These are phyloP conservation scores for Eurois occulta DNA, from an alignment of 2,888 invertebrate genomes.

Conservation along the genomic window DNA sequence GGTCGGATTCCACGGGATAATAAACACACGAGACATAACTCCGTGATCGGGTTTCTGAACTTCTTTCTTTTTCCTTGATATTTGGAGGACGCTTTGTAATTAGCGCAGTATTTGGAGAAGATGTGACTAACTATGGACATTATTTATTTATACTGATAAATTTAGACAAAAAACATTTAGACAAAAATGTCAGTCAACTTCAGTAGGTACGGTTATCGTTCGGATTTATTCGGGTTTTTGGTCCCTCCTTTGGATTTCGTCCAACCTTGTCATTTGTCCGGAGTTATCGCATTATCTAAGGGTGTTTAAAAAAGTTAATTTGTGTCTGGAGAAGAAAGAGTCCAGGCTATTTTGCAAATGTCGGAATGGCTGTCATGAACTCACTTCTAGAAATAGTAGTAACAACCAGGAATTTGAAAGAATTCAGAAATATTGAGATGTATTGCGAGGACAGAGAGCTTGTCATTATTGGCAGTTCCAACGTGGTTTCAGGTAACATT, in stretches of 20 bases:
- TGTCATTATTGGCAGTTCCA: no score
- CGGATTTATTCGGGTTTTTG: background rate
- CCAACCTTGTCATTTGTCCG: background rate
- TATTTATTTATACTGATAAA: background rate
- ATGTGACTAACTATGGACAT: background rate
- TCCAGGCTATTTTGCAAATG: background rate
- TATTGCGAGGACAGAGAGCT: no score
- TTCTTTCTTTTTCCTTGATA: conserved; percentile 38
- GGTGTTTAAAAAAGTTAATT: background rate
- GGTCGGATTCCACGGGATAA: conserved; percentile 79
- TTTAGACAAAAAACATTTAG: background rate
- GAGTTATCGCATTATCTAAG: background rate
- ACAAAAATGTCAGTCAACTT: background rate
- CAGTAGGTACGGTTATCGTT: background rate
- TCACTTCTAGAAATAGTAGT: background rate
- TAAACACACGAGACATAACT: conserved; percentile 70
- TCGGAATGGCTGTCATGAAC: background rate
- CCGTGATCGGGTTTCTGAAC: conserved; percentile 68
- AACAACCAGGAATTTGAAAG: no score
- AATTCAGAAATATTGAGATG: no score
- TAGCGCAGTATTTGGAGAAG: conserved; percentile 19
- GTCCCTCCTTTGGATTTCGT: background rate
- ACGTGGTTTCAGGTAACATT: no score
- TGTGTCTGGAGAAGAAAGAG: background rate
- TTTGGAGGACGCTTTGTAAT: conserved; percentile 49